phyloP scores from a whole-genome alignment of 2,888 invertebrate genomes.

The Drosophila yooni region DNA sequence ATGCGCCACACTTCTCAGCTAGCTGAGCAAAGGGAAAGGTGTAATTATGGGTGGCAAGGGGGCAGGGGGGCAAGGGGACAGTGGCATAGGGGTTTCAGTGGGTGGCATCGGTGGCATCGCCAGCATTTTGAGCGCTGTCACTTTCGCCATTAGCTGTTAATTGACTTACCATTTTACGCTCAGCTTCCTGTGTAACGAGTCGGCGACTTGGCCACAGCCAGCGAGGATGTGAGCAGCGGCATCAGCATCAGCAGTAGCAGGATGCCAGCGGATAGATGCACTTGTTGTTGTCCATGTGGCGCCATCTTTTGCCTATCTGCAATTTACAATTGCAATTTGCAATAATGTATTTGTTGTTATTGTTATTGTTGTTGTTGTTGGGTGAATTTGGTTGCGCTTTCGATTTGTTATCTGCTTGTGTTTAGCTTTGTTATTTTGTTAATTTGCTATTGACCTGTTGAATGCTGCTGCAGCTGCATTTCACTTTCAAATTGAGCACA shows the following conservation, averaged over 20 bases:
- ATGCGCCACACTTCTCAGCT: slow-evolving; percentile 57
- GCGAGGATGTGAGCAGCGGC: slow-evolving; percentile 22
- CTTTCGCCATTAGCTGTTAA: slow-evolving; percentile 44
- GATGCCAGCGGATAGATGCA: slow-evolving; percentile 20
- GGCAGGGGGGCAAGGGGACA: not conserved
- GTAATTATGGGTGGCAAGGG: not conserved
- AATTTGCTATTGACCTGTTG: slow-evolving; percentile 42
- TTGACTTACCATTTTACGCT: slow-evolving; percentile 63
- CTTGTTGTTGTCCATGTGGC: slow-evolving; percentile 21
- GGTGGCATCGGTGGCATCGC: not conserved
- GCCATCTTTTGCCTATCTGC: slow-evolving; percentile 17
- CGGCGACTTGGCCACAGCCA: slow-evolving; percentile 44
- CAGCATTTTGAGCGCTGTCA: slow-evolving; percentile 10
- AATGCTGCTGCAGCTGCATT: slow-evolving; percentile 57
- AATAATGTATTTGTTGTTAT: not conserved
- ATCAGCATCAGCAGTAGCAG: slow-evolving; percentile 39
- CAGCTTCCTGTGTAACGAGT: slow-evolving; percentile 54
- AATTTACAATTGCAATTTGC: slow-evolving; percentile 5
- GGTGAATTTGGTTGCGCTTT: slow-evolving; percentile 31
- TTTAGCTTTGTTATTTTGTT: slow-evolving; percentile 15
- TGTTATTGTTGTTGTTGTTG: not conserved
- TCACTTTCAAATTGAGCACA: slow-evolving; percentile 49
- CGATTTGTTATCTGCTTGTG: slow-evolving; percentile 10
- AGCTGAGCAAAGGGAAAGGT: slow-evolving; percentile 8
- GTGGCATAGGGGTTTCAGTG: slow-evolving; percentile 1